Base-by-base conservation (phyloP, 2,797 vertebrate genomes). In the Ispidina picta region DNA sequence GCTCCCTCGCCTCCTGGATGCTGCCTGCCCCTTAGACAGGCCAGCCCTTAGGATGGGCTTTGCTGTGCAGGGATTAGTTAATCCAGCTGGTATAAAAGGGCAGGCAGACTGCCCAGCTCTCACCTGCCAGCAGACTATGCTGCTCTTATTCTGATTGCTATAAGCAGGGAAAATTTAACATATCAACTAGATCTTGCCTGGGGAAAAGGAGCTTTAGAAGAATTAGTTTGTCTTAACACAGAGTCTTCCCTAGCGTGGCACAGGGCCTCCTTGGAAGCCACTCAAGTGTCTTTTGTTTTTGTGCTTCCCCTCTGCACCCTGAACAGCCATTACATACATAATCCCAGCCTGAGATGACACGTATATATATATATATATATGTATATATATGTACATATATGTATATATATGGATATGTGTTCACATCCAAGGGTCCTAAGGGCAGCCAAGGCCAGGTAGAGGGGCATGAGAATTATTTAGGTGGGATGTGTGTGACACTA, bases 371-470 rank as follows among this genome's bases (percentile, higher is more conserved):
- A n/a, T n/a, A n/a, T n/a, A n/a, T n/a, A n/a, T n/a, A n/a, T n/a
- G n/a, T n/a, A n/a, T n/a, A n/a, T n/a, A n/a, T n/a, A n/a, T n/a
- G n/a, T n/a, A n/a, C n/a, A n/a, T n/a, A n/a, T n/a, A n/a, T n/a
- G n/a, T n/a, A n/a, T n/a, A n/a, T n/a, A n/a, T n/a, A n/a, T n/a
- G n/a, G n/a, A n/a, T n/a, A n/a, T n/a, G 35, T 8, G 41, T 29
- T 63, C 72, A 25, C n/a, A 2, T 63, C 79, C 85, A 44, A 31
- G 62, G 65, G 65, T 49, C 83, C 80, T 8, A 31, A 41, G 90
- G 83, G 76, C 85, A 92, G 78, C 70, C 86, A 62, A 72, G 91
- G 77, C 77, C 77, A 62, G 63, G 75, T 72, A 83, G 65, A 64
- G 80, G 88, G 79, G 88, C 17, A 0, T 71, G 76, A 28, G 69